Evolutionary conservation across 2,113 vertebrate genomes (phyloP).

Genomic region (Lophochroa leadbeateri): DNA sequence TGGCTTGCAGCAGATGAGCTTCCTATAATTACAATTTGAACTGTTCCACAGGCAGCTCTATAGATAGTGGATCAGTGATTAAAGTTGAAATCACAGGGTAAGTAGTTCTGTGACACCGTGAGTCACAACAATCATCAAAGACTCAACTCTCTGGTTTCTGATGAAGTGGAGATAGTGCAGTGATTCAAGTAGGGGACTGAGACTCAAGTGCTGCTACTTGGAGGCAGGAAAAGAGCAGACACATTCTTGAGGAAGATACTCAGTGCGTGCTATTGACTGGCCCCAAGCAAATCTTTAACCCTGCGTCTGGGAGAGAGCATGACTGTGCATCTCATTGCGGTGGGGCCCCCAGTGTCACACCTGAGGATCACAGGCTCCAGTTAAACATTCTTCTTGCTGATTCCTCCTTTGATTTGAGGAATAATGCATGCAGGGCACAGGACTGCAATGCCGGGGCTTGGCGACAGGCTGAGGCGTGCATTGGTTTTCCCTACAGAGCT

Average conservation of each 20-base stretch:
- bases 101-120: conserved; percentile 74
- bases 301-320: conserved; percentile 64
- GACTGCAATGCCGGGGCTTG: not conserved
- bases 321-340: conserved; percentile 75
- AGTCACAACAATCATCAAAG: conserved; percentile 77
- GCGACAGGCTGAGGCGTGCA: not conserved
- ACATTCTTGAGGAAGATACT: conserved; percentile 72
- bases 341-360: conserved; percentile 53
- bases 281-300: conserved; percentile 78
- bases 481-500: not conserved
- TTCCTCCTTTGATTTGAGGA: conserved; percentile 11
- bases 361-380: conserved; percentile 63
- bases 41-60: conserved; percentile 65
- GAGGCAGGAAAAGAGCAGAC: conserved; percentile 69
- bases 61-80: conserved; percentile 76
- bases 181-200: conserved; percentile 73
- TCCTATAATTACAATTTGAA: conserved; percentile 77
- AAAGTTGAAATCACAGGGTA: conserved; percentile 77
- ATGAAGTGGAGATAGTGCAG: conserved; percentile 77
- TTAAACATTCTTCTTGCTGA: conserved; percentile 18
- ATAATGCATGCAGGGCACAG: conserved; percentile 34
- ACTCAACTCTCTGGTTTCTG: conserved; percentile 70
- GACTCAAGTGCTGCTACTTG: conserved; percentile 69
- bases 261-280: conserved; percentile 71
- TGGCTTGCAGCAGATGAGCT: conserved; percentile 71